Base-by-base conservation (phyloP, 2,888 invertebrate genomes). In the Spisula solida region DNA sequence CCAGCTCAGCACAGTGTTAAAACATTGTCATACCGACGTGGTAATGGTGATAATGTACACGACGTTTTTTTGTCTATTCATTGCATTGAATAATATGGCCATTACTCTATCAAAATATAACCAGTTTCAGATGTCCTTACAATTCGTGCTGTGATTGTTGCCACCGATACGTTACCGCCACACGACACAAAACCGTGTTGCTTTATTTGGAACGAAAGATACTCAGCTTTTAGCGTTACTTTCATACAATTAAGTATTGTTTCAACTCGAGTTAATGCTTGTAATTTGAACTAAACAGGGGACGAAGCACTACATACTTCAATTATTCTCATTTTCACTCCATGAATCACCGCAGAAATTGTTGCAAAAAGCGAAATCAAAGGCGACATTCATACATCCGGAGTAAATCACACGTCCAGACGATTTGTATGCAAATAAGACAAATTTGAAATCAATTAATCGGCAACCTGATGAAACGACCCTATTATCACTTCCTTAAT, bases 371-470 rank as follows among this genome's bases (percentile, higher is more conserved):
- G 56, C 47, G 75, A 66, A 89, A 75, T 84, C 86, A 88, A 88
- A 82, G 31, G 83, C 60, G 55, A 81, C 51, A 85, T 87, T 86
- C 81, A 86, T 41, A 79, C 79, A 56, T 78, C 81, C 81, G 75
- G 56, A 75, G 78, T 87, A 86, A 79, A 86, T 86, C 85, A 86
- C 78, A 60, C 78, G 41, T 66, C 56, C 86, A 55, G 75, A 81
- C 86, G 85, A 88, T 90, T 90, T 90, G 88, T 88, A 90, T 90
- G 90, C 86, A 79, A 90, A 90, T 90, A 48, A 47, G 85, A 81
- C 75, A 82, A 89, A 86, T 89, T 83, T 60, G 48, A 84, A 89
- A 86, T 86, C 89, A 89, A 86, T 89, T 89, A 87, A 89, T 84
- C 79, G 80, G 78, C 88, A 85, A 86, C 86, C 82, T 86, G 84